Evolutionary conservation across 1,140 invertebrate genomes (phyloP), one percentile per base, ranked within the genome.

Genomic region (Drusus annulatus): DNA sequence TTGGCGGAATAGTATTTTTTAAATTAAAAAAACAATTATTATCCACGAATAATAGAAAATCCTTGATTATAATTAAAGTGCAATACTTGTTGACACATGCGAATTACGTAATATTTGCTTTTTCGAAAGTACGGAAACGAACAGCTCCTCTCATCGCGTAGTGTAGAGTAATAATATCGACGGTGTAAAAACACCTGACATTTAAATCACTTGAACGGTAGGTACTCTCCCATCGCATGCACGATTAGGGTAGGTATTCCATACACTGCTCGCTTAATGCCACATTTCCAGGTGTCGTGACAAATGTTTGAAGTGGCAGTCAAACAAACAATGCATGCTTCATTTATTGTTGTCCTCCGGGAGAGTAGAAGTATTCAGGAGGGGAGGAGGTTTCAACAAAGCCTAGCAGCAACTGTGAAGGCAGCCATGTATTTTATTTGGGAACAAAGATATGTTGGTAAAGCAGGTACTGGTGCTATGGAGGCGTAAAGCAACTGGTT

Each of bases 291-390:
- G 58, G 71, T 74, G 21, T 16, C 23, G 52, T n/a, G 71, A 16
- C n/a, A 7, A 45, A 1, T 7, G 23, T 15, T 45, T 17, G 25
- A 31, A n/a, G 36, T 54, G 36, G 56, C 51, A 28, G 71, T 52
- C 51, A 17, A 36, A 13, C 52, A 58, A 74, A 74, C 71, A 74
- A 74, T 56, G 21, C 51, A 56, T 16, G 71, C 71, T 74, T 36
- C 71, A 74, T 74, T 74, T 74, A 74, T 74, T 58, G 71, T 71
- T 17, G 21, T 71, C 71, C 51, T 23, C 31, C 45, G 8, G 68
- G 19, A 63, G 36, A 21, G n/a, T 17, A 16, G 31, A 15, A 21
- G n/a, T 45, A 2, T 52, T 71, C 19, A 52, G 45, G 68, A 71
- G 51, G 68, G 68, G 68, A 50, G 25, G n/a, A 52, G 36, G 19